Evolutionary conservation across 1,140 invertebrate genomes (phyloP).

Genomic region (Papilio helenus): DNA sequence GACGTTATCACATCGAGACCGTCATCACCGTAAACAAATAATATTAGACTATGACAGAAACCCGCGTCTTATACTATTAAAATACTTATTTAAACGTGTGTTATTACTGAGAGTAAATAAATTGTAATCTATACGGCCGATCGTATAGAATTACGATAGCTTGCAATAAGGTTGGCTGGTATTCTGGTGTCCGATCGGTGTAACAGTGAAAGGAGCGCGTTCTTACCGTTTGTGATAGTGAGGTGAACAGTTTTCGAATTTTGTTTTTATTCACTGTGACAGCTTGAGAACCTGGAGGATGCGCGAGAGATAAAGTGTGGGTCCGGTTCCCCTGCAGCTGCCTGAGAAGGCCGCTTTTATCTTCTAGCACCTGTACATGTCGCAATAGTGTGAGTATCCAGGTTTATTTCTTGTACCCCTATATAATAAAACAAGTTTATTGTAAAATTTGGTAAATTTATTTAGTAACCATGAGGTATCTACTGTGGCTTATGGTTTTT

Average conservation of each 20-base stretch:
- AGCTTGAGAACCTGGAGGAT: conserved; percentile 9
- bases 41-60: conserved; percentile 61
- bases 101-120: conserved; percentile 25
- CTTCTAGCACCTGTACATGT: conserved; percentile 14
- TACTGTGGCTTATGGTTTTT: neutral
- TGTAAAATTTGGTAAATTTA: neutral
- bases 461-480: neutral
- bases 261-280: neutral
- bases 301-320: neutral
- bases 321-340: neutral
- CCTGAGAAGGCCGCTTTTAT: conserved; percentile 29
- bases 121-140: conserved; percentile 62
- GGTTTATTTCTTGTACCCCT: neutral
- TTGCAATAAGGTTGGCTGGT: conserved; percentile 63
- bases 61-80: conserved; percentile 56
- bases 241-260: conserved; percentile 41
- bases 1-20: conserved; percentile 42
- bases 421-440: neutral
- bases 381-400: conserved; percentile 8
- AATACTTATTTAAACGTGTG: conserved; percentile 41
- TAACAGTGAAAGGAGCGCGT: conserved; percentile 74
- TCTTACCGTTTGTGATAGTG: conserved; percentile 58
- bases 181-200: conserved; percentile 59
- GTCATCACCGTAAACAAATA: conserved; percentile 69
- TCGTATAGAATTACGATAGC: conserved; percentile 63